These are phyloP conservation scores for Leucopternis melanops DNA, from an alignment of 2,113 vertebrate genomes.

Conservation along the genomic window DNA sequence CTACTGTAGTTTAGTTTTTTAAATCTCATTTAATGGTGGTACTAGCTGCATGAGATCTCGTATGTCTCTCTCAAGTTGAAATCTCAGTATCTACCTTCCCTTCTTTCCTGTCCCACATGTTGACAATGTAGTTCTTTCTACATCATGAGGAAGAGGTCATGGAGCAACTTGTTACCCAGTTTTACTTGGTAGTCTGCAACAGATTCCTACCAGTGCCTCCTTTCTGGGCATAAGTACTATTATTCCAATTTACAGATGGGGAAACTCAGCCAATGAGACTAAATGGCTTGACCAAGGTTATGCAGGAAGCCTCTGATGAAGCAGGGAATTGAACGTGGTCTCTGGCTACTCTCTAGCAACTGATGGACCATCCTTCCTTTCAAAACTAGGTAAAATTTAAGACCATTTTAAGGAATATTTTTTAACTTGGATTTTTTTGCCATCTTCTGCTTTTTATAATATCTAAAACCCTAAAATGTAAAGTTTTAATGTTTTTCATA, in stretches of 20 bases:
- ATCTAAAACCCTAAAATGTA: not conserved
- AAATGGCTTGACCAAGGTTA: conserved; percentile 4
- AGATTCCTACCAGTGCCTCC: not conserved
- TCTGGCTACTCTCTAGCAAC: conserved; percentile 15
- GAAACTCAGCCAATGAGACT: conserved; percentile 18
- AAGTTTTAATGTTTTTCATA: not conserved
- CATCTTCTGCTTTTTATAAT: not conserved
- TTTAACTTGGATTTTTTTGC: not conserved
- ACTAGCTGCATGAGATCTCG: not conserved
- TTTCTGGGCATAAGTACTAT: conserved; percentile 22
- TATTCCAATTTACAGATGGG: conserved; percentile 37
- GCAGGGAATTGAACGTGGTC: conserved; percentile 25
- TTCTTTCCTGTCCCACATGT: not conserved
- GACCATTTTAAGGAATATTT: not conserved
- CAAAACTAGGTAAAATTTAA: conserved; percentile 37
- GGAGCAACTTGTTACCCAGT: not conserved
- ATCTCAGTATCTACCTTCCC: not conserved
- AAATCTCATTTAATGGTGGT: not conserved
- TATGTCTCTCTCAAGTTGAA: not conserved
- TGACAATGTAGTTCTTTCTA: not conserved
- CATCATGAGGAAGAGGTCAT: not conserved
- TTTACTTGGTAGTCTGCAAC: not conserved
- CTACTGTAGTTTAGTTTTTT: not conserved
- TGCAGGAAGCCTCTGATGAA: conserved; percentile 22
- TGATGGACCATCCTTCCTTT: conserved; percentile 25